Evolutionary conservation across 2,888 invertebrate species (phyloP).

Genomic region (Hirtodrosophila trivittata): DNA sequence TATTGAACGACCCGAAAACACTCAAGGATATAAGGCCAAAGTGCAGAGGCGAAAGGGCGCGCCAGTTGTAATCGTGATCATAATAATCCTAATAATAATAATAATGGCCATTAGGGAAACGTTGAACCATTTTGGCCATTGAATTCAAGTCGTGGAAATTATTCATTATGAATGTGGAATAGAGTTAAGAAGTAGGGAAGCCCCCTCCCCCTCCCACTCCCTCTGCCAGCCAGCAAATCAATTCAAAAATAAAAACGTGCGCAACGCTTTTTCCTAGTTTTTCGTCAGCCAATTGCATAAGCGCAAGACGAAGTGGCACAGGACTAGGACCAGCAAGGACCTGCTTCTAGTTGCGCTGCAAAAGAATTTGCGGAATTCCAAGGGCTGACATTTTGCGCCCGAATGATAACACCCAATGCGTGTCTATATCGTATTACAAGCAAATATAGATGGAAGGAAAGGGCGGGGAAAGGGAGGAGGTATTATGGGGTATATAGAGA

Average conservation of each 20-base stretch:
- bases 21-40: conserved; percentile 10
- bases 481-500: too few species aligned
- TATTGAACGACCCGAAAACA: conserved; percentile 17
- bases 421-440: conserved; percentile 70
- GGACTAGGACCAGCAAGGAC: background rate
- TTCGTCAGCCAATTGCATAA: conserved; percentile 29
- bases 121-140: conserved; percentile 67
- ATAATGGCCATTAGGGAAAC: conserved; percentile 76
- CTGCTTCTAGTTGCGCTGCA: conserved; percentile 24
- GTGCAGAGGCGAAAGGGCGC: conserved; percentile 27
- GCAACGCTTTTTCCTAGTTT: conserved; percentile 31
- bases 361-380: conserved; percentile 69
- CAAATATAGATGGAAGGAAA: conserved; percentile 36
- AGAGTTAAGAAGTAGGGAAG: conserved; percentile 12
- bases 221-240: conserved; percentile 69
- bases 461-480: too few species aligned
- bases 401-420: conserved; percentile 51
- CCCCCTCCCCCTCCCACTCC: too few species aligned
- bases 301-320: conserved; percentile 9
- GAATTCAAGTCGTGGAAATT: conserved; percentile 73
- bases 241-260: conserved; percentile 62
- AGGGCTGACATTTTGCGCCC: conserved; percentile 52
- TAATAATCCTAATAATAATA: conserved; percentile 61
- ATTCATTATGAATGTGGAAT: conserved; percentile 72
- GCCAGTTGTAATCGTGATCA: conserved; percentile 57